These are phyloP conservation scores for Pseudomyrmex pallidus DNA, from an alignment of 1,140 invertebrate species.

Conservation along the genomic window DNA sequence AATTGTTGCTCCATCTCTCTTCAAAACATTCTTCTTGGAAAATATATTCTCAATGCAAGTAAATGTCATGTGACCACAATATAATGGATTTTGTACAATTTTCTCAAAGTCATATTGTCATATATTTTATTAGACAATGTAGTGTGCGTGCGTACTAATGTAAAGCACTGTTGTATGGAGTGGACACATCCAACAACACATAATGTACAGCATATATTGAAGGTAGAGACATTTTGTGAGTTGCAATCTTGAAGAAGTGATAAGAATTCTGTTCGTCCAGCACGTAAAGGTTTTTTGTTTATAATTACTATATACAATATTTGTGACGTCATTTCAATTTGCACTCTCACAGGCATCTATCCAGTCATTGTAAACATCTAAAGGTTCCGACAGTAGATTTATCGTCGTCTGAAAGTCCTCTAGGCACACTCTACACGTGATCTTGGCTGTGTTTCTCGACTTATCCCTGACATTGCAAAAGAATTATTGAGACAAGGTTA, in stretches of 20 bases:
- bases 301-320: not conserved
- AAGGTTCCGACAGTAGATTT: constrained; percentile 97
- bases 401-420: constrained; percentile 99
- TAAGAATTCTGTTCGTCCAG: not conserved
- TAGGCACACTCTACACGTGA: constrained; percentile 96
- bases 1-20: no score
- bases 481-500: not conserved
- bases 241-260: not conserved
- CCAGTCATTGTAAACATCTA: constrained; percentile 99
- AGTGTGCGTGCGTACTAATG: not conserved
- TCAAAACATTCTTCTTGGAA: no score
- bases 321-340: constrained; percentile 87
- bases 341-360: constrained; percentile 99
- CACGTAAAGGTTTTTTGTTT: not conserved
- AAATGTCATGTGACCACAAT: no score
- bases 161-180: no score
- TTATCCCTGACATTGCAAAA: constrained; percentile 92
- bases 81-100: no score
- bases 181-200: not conserved
- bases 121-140: not conserved
- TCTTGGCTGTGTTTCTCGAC: constrained; percentile 95
- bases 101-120: no score
- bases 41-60: no score
- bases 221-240: not conserved
- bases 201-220: no score